phyloP scores from a whole-genome alignment of 2,888 invertebrate species.

The Eristalis arbustorum region DNA sequence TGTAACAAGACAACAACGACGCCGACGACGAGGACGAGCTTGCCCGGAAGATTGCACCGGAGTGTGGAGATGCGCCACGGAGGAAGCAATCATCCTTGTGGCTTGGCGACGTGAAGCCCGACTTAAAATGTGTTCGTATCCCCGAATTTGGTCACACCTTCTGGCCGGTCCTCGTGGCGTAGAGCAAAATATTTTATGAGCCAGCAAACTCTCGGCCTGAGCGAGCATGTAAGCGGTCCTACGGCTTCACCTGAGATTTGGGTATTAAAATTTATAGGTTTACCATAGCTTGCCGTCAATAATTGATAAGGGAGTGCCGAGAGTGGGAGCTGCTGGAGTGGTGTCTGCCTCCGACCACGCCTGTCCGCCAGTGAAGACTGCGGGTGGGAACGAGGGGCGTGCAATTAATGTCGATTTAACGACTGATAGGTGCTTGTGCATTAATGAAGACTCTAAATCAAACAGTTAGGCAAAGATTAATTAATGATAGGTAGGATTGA shows the following conservation, averaged over 20 bases:
- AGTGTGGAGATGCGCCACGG: background rate
- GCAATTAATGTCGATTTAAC: constrained; percentile 31
- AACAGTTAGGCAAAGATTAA: constrained; percentile 18
- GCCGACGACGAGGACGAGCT: background rate
- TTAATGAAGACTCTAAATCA: constrained; percentile 25
- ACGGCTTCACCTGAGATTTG: constrained; percentile 27
- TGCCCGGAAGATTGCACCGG: constrained; percentile 1
- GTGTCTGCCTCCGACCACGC: background rate
- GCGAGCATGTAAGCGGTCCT: background rate
- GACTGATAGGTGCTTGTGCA: constrained; percentile 27
- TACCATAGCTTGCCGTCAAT: background rate
- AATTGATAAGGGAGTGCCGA: constrained; percentile 6
- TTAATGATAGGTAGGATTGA: constrained; percentile 5
- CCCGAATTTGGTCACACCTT: constrained; percentile 17
- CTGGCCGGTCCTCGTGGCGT: background rate
- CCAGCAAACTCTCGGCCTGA: background rate
- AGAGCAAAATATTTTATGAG: constrained; percentile 35
- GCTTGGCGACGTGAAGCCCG: background rate
- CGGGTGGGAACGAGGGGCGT: background rate
- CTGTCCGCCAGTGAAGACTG: background rate
- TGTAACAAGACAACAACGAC: background rate
- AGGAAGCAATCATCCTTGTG: background rate
- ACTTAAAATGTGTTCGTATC: constrained; percentile 24
- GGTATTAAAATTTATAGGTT: constrained; percentile 16
- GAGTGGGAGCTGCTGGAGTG: background rate